Percentiles rank a stretch among this genome's conserved stretches.
These are phyloP conservation scores for Plemyria rubiginata DNA, from an alignment of 2,888 invertebrate species.

Conservation along the genomic window DNA sequence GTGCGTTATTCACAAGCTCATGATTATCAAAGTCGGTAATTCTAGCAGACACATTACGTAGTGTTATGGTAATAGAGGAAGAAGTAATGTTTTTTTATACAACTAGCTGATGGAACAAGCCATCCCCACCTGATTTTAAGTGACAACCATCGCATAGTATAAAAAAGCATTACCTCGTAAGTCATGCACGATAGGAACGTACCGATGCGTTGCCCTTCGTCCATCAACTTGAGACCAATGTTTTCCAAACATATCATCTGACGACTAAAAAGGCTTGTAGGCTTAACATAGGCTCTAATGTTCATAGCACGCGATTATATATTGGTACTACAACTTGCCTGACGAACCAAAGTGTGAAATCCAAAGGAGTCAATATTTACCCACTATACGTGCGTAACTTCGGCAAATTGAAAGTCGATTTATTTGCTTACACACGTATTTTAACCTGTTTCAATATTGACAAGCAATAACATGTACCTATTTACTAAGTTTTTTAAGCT, in stretches of 20 bases:
- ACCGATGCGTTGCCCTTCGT: too few species aligned
- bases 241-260: background rate
- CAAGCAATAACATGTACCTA: conserved; percentile 1
- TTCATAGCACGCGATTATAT: conserved; percentile 4
- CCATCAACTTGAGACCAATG: too few species aligned
- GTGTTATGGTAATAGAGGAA: too few species aligned
- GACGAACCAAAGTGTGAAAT: conserved; percentile 21
- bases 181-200: too few species aligned
- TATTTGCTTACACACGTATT: conserved; percentile 22
- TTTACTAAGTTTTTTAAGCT: conserved; percentile 25
- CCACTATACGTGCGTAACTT: conserved; percentile 25
- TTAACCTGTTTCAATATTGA: conserved; percentile 16
- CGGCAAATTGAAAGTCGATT: conserved; percentile 22
- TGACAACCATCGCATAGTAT: too few species aligned
- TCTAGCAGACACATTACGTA: too few species aligned
- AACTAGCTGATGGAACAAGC: too few species aligned
- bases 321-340: background rate
- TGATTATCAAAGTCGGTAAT: too few species aligned
- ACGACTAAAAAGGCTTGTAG: background rate
- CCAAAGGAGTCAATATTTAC: conserved; percentile 31
- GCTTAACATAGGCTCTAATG: conserved; percentile 7
- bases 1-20: too few species aligned
- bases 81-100: too few species aligned
- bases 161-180: too few species aligned
- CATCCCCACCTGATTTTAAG: too few species aligned